Evolutionary conservation across 2,888 invertebrate species (phyloP), one percentile per base, ranked within the genome.

Genomic region (Linyphia triangularis): DNA sequence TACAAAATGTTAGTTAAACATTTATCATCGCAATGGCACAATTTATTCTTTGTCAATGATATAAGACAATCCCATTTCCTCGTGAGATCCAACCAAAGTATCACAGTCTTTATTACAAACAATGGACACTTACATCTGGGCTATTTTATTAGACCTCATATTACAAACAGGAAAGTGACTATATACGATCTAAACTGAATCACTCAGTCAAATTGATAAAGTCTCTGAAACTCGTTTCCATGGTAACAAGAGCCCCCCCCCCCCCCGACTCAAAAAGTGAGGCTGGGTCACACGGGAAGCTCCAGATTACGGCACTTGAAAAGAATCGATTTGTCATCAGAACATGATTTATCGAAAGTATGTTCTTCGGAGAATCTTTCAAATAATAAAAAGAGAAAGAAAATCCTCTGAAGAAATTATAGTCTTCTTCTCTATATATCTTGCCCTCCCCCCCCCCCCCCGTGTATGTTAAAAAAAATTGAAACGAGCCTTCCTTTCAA

Each of bases 251-350:
- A 22, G 59, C 19, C 77, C 24, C 73, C 9, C 24, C 24, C 19
- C 40, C 30, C 40, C 37, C 40, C n/a, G 63, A 61, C 61, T 57
- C 57, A 28, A 63, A 82, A 70, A 70, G 65, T 65, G 72, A 72
- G 69, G 61, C 57, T 37, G 81, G 81, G 69, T 28, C 57, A 37
- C 30, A 26, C 37, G 72, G 82, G 16, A 24, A 63, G 16, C 59
- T 59, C 61, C 51, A 72, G 82, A 82, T 82, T 82, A 82, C 82
- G 82, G 82, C 82, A 82, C 82, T 82, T 82, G 82, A 82, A 61
- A n/a, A 24, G 72, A 61, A 82, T 82, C 82, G 82, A 82, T 82
- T 82, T 82, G 82, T 82, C 82, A 82, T 82, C 82, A 82, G 82
- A 61, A 72, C 82, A 82, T 82, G 82, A 82, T 82, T 82, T 82